Base-by-base conservation (phyloP, 2,888 invertebrate species). In the Heteromurus nitidus region DNA sequence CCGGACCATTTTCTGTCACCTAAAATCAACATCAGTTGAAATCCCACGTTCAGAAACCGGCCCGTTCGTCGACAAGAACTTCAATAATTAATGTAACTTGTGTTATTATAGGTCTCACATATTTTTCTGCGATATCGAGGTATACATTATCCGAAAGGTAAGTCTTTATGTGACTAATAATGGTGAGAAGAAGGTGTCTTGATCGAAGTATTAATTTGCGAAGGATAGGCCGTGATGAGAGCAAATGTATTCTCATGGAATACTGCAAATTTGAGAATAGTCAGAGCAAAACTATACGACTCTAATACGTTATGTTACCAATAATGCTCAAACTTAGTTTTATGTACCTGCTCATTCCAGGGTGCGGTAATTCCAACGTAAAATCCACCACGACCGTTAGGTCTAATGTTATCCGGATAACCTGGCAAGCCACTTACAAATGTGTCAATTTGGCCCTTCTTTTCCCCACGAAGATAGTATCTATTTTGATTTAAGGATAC, bases 361-460 rank as follows among this genome's bases (percentile, higher is more conserved):
- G 91, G 89, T 0, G 89, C 75, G 81, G 93, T 90, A 16, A 95
- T 88, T 0, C 92, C 91, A 1, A 94, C 92, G 86, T 94, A 91
- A 85, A 94, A 90, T 22, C 95, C 94, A 2, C 93, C 93, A n/a
- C 92, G 91, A 82, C 93, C 92, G 20, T 90, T 90, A 7, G 53
- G 65, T 65, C 90, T 88, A 31, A 93, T 90, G 88, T 94, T 95
- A 89, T 95, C 95, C 1, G 91, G 91, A 18, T 91, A 83, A 67
- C 93, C 96, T 88, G 96, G 95, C 82, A 96, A 90, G 42, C 95
- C 95, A 87, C 95, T 94, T 5, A 93, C 90, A 88, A 98, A 96
- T 1, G 94, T 90, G 88, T 97, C 96, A 3, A 91, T 89, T 84
- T 92, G 91, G n/a, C 96, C 96, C 86, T 93, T 92, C 87, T 95